A percentile compares a stretch with the other conserved stretches of the same genome.
Conservation (phyloP, 2,888 invertebrate genomes). For the Drosophila paramelanica region DNA sequence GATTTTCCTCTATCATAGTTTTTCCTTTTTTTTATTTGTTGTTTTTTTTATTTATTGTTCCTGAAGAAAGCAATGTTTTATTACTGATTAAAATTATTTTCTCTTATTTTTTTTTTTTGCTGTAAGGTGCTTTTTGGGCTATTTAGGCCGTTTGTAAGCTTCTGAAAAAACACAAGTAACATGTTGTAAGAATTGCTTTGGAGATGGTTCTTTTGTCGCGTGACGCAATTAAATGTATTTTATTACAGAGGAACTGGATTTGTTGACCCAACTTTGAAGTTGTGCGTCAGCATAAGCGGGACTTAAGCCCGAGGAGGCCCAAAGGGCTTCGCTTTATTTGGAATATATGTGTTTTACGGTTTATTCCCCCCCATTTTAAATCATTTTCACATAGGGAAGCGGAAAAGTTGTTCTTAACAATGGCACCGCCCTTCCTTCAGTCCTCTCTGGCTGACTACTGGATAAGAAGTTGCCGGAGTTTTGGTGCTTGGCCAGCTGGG, state of each 20-base stretch:
- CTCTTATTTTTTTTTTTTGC: neutral
- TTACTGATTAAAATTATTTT: neutral
- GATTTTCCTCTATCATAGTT: slow-evolving; percentile 1
- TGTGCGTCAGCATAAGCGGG: slow-evolving; percentile 14
- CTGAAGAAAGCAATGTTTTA: neutral
- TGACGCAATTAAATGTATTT: slow-evolving; percentile 28
- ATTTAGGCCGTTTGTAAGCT: neutral
- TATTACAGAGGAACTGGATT: slow-evolving; percentile 7
- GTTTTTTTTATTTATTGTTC: slow-evolving; percentile 10
- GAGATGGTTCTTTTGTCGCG: neutral
- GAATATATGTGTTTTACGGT: slow-evolving; percentile 2
- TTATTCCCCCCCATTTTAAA: slow-evolving; percentile 3
- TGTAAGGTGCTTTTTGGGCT: neutral
- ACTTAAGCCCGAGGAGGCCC: slow-evolving; percentile 7
- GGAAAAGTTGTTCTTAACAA: slow-evolving; percentile 43
- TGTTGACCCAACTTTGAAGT: slow-evolving; percentile 15
- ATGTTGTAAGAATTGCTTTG: slow-evolving; percentile 3
- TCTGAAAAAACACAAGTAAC: neutral
- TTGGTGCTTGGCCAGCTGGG: slow-evolving; percentile 49
- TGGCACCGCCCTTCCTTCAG: slow-evolving; percentile 10
- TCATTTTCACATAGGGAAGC: slow-evolving; percentile 15
- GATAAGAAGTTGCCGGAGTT: slow-evolving; percentile 28
- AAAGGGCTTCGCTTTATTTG: slow-evolving; percentile 11
- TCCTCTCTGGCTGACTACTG: slow-evolving; percentile 30
- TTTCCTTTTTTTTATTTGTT: too few relatives aligned